These are phyloP conservation scores for Triplophysa siluroides DNA, from an alignment of 2,113 vertebrate species.

Conservation along the genomic window DNA sequence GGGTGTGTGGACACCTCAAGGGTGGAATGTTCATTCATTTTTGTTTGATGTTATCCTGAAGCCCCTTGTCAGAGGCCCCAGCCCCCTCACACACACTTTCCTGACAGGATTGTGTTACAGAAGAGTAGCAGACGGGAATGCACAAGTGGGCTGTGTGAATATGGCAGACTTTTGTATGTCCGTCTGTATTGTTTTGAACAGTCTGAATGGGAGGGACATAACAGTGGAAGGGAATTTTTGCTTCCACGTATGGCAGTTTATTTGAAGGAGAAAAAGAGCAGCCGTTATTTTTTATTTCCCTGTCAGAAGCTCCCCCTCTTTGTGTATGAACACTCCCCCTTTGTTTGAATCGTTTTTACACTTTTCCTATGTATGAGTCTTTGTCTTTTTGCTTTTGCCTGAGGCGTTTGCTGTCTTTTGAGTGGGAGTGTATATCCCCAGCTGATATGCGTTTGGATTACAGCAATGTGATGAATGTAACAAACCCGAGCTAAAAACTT, in stretches of 20 bases:
- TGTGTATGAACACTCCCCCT: conserved; percentile 28
- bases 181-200: conserved; percentile 55
- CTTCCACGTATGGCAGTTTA: conserved; percentile 32
- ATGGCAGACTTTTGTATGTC: conserved; percentile 61
- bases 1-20: conserved; percentile 34
- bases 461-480: conserved; percentile 62
- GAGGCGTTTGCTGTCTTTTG: conserved; percentile 16
- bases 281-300: conserved; percentile 66
- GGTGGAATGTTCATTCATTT: conserved; percentile 53
- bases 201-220: conserved; percentile 34
- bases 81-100: conserved; percentile 14
- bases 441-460: conserved; percentile 54
- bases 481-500: conserved; percentile 1
- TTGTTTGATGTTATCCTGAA: conserved; percentile 59
- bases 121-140: conserved; percentile 71
- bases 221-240: conserved; percentile 41
- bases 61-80: conserved; percentile 44
- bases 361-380: conserved; percentile 38
- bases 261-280: conserved; percentile 40
- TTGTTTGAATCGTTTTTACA: conserved; percentile 42
- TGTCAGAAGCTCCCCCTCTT: conserved; percentile 48
- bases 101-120: conserved; percentile 71
- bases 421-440: conserved; percentile 47
- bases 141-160: conserved; percentile 72
- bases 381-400: conserved; percentile 61